Percentiles rank a stretch among this genome's conserved stretches.
These are phyloP conservation scores for Athene cunicularia DNA, from an alignment of 2,113 vertebrate genomes.

Conservation along the genomic window DNA sequence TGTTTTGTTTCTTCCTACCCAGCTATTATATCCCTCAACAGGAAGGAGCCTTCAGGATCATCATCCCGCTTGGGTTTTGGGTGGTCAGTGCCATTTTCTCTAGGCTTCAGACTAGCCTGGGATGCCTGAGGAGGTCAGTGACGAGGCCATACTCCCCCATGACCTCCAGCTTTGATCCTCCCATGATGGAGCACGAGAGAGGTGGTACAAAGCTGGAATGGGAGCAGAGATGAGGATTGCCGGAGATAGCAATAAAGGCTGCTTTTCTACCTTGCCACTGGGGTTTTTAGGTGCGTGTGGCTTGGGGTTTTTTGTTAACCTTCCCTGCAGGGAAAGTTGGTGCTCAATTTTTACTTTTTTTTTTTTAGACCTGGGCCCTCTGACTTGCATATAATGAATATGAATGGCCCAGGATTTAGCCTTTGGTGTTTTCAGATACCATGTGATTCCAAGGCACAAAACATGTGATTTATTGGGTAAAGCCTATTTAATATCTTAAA, in stretches of 20 bases:
- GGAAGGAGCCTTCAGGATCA: background rate
- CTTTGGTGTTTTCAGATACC: background rate
- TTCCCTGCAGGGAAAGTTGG: background rate
- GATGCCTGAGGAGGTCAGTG: background rate
- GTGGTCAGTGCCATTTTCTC: background rate
- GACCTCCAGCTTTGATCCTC: background rate
- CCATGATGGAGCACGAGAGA: accelerated
- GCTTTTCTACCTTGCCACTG: background rate
- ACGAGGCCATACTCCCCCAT: accelerated
- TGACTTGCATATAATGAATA: background rate
- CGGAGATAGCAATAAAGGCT: background rate
- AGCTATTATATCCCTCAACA: background rate
- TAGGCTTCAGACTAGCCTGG: background rate
- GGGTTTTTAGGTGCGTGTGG: background rate
- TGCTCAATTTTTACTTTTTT: background rate
- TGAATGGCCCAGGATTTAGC: background rate
- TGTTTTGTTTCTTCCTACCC: background rate
- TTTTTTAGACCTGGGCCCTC: background rate
- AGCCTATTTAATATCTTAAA: slow-evolving; percentile 55
- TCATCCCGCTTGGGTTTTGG: background rate
- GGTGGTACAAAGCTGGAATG: background rate
- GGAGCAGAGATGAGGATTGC: background rate
- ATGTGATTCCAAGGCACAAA: background rate
- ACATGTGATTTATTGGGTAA: slow-evolving; percentile 32
- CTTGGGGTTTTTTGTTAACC: background rate